These are phyloP conservation scores for Eulemur coronatus DNA, from an alignment of 2,797 vertebrate species.

Conservation along the genomic window DNA sequence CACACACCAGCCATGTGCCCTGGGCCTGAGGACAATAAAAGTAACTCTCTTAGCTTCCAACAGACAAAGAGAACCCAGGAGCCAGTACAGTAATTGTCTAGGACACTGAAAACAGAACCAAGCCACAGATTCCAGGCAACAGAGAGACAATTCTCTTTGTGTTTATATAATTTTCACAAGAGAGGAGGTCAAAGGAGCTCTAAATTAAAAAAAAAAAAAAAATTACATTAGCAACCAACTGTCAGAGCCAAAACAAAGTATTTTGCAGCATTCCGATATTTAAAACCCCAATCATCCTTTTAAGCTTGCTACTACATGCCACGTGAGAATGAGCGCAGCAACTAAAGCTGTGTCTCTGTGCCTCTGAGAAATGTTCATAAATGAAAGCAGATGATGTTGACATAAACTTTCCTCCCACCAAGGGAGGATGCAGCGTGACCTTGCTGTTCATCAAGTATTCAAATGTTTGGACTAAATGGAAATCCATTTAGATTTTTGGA, in stretches of 20 bases:
- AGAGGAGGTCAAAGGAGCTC: constrained; percentile 32
- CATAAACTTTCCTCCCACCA: constrained; percentile 50
- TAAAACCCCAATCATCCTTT: constrained; percentile 45
- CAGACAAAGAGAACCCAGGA: background rate
- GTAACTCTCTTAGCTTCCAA: background rate
- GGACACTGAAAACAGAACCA: background rate
- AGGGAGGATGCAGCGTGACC: constrained; percentile 21
- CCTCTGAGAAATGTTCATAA: constrained; percentile 66
- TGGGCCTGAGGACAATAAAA: background rate
- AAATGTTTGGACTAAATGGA: constrained; percentile 45
- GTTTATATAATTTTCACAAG: constrained; percentile 41
- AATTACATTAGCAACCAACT: constrained; percentile 14
- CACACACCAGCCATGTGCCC: background rate
- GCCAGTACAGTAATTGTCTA: background rate
- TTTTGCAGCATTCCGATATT: constrained; percentile 56
- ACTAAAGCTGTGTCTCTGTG: constrained; percentile 2
- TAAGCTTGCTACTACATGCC: constrained; percentile 59
- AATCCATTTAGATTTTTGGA: constrained; percentile 29
- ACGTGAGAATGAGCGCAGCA: background rate
- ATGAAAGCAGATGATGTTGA: constrained; percentile 74
- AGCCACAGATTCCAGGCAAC: background rate
- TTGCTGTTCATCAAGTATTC: constrained; percentile 47
- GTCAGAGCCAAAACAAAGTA: constrained; percentile 37
- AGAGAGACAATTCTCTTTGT: constrained; percentile 21
- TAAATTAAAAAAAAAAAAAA: constrained; percentile 48